A percentile compares a stretch with the other conserved stretches of the same genome.
phyloP scores from a whole-genome alignment of 1,140 invertebrate genomes.

The Lepidurus packardi region DNA sequence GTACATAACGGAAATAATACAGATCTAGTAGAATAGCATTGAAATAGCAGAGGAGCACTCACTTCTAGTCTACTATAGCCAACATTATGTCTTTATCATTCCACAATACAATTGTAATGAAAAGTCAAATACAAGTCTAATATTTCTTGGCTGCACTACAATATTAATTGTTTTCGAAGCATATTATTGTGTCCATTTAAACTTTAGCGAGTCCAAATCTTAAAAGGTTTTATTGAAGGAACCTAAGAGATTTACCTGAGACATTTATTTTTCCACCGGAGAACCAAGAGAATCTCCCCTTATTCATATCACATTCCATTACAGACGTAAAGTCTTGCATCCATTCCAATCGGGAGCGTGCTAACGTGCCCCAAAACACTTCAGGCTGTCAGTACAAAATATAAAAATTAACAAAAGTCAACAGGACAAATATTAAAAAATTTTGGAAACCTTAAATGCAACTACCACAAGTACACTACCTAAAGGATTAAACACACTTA shows the following conservation, averaged over 20 bases:
- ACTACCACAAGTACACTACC: not conserved
- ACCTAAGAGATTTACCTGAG: slow-evolving; percentile 43
- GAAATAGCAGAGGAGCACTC: no score
- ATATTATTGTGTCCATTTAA: not conserved
- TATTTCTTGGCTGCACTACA: not conserved
- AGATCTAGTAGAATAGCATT: no score
- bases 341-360: slow-evolving; percentile 47
- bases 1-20: no score
- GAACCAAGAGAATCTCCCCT: slow-evolving; percentile 45
- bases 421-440: not conserved
- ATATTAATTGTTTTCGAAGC: not conserved
- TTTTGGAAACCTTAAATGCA: not conserved
- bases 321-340: slow-evolving; percentile 45
- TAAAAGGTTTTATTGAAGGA: slow-evolving; percentile 17
- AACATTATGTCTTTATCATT: no score
- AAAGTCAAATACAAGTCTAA: not conserved
- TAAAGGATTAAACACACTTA: no score
- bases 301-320: slow-evolving; percentile 45
- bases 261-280: slow-evolving; percentile 49
- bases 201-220: not conserved
- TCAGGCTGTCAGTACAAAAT: slow-evolving; percentile 42
- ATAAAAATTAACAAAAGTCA: not conserved
- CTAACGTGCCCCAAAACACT: slow-evolving; percentile 49
- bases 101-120: no score
- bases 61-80: no score